Evolutionary conservation across 2,888 invertebrate genomes (phyloP).

Genomic region (Tipula unca): DNA sequence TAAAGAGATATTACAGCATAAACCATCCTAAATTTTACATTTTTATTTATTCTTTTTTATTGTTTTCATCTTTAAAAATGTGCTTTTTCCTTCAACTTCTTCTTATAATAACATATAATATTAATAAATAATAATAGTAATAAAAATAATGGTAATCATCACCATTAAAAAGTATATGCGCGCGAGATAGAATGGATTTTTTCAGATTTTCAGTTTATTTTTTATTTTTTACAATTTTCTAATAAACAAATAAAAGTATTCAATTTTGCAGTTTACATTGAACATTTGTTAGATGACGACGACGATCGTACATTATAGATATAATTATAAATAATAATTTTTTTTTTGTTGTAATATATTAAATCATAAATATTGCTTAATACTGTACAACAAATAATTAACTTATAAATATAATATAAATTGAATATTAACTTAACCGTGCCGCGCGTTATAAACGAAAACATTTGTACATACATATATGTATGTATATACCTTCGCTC

Average conservation of each 20-base stretch:
- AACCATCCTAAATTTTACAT: background rate
- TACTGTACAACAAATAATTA: background rate
- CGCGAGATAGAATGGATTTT: slow-evolving; percentile 10
- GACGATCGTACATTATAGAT: slow-evolving; percentile 1
- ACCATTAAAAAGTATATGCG: background rate
- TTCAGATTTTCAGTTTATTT: background rate
- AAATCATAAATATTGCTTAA: background rate
- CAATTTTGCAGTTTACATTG: slow-evolving; percentile 17
- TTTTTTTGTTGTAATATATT: background rate
- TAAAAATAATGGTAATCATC: slow-evolving; percentile 1
- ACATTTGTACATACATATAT: background rate
- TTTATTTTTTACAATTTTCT: background rate
- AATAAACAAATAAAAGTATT: slow-evolving; percentile 9
- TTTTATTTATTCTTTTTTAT: too few species aligned
- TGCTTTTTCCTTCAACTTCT: background rate
- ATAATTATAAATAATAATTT: background rate
- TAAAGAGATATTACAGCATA: background rate
- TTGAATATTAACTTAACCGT: background rate
- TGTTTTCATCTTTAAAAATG: background rate
- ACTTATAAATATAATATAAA: background rate
- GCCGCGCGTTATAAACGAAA: background rate
- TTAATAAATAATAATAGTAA: too few species aligned
- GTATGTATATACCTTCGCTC: background rate
- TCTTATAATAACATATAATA: background rate
- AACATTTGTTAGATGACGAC: slow-evolving; percentile 19